A percentile compares a stretch with the other conserved stretches of the same genome.
phyloP scores from a whole-genome alignment of 2,888 invertebrate genomes.

The Netelia virgata region DNA sequence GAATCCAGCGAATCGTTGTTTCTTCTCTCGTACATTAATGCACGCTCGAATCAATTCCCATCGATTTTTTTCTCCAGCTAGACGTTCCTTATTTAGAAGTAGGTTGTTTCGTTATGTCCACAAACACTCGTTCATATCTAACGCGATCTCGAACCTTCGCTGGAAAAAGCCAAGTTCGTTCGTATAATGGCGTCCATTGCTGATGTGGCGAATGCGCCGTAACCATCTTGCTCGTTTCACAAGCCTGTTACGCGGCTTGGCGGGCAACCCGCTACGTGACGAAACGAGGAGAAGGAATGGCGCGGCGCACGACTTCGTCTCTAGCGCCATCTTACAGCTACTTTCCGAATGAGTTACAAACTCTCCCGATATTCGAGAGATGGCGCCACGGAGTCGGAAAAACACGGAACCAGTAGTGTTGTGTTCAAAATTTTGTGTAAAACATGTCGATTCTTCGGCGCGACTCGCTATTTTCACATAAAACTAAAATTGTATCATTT shows the following conservation, averaged over 20 bases:
- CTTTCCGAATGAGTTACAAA: background rate
- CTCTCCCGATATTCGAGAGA: constrained; percentile 55
- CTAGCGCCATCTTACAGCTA: constrained; percentile 74
- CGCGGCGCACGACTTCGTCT: constrained; percentile 50
- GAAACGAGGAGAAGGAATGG: constrained; percentile 72
- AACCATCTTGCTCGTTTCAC: constrained; percentile 66
- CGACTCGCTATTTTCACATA: background rate
- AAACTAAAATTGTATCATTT: background rate
- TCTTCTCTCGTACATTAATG: background rate
- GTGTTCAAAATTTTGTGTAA: background rate
- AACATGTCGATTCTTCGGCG: background rate
- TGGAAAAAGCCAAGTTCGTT: constrained; percentile 31
- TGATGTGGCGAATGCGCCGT: constrained; percentile 79
- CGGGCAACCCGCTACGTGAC: constrained; percentile 68
- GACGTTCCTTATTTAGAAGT: background rate
- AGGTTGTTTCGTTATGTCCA: background rate
- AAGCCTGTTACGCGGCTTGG: background rate
- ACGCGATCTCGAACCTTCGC: constrained; percentile 27
- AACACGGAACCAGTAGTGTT: constrained; percentile 42
- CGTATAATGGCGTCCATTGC: constrained; percentile 82
- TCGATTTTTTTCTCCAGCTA: background rate
- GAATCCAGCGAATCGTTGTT: background rate
- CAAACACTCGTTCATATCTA: background rate
- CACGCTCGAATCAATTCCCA: background rate
- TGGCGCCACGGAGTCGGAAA: constrained; percentile 61